phyloP scores from a whole-genome alignment of 2,797 vertebrate species.

The Siniperca obscura region DNA sequence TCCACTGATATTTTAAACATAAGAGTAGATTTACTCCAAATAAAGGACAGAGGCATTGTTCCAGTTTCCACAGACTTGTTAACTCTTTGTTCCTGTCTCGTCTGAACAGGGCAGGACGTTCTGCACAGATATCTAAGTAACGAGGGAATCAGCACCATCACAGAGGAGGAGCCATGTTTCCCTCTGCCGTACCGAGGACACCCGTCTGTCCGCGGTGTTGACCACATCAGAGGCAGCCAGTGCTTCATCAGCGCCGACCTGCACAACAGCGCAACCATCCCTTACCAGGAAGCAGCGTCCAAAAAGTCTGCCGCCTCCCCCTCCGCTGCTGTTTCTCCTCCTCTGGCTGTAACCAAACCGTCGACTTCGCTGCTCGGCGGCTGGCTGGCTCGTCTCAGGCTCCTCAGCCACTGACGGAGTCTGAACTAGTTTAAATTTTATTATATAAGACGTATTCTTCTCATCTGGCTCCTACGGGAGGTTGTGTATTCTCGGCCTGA shows the following conservation, averaged over 20 bases:
- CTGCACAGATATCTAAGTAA: slow-evolving; percentile 93
- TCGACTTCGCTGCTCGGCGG: slow-evolving; percentile 87
- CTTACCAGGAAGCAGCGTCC: slow-evolving; percentile 88
- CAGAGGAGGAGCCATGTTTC: slow-evolving; percentile 86
- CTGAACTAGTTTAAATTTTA: background rate
- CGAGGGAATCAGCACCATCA: slow-evolving; percentile 91
- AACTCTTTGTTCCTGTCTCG: background rate
- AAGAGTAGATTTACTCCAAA: background rate
- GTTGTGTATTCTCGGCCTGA: background rate
- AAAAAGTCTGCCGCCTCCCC: slow-evolving; percentile 74
- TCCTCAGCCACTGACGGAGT: slow-evolving; percentile 90
- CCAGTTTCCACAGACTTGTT: background rate
- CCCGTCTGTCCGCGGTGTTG: slow-evolving; percentile 88
- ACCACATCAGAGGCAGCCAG: slow-evolving; percentile 92
- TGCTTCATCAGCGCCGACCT: slow-evolving; percentile 89
- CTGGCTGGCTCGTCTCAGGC: slow-evolving; percentile 91
- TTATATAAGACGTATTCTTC: background rate
- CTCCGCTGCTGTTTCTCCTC: slow-evolving; percentile 6
- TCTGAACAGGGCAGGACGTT: slow-evolving; percentile 83
- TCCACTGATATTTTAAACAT: background rate
- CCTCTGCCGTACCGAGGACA: slow-evolving; percentile 85
- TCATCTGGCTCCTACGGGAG: background rate
- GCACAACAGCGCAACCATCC: slow-evolving; percentile 91
- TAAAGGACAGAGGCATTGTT: background rate
- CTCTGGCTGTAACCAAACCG: slow-evolving; percentile 74